Evolutionary conservation across 2,888 invertebrate species (phyloP), one percentile per base, ranked within the genome.

Genomic region (Andrena haemorrhoa): DNA sequence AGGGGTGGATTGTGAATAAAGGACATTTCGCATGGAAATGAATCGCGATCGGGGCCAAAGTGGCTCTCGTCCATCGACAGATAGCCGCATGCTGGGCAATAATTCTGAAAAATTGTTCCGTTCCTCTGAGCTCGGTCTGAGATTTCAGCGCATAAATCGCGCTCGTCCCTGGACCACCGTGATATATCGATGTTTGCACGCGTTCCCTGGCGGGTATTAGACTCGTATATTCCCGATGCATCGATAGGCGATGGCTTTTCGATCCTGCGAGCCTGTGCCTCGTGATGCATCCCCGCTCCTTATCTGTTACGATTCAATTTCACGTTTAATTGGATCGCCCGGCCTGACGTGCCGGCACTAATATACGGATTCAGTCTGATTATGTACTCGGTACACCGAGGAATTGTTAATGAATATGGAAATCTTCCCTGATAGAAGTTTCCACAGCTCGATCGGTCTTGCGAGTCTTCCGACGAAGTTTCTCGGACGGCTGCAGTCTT

Each of bases 51-150:
- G 73, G 29, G 78, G 58, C 26, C 56, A n/a, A 84, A 84, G 78
- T 82, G 80, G 61, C 70, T 77, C 75, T 83, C 73, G 78, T 70
- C 58, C 61, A 69, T 81, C 79, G 73, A 56, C 66, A 41, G 58
- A 84, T 65, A 69, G 74, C 60, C 73, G 65, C 58, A 78, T 72
- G 66, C 61, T 26, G 33, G 65, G 82, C 66, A 86, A 84, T 84
- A 86, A 88, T 87, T 86, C 79, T 77, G 86, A 88, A 81, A 88
- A 86, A 82, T 83, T 69, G 77, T 60, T 41, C 78, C 66, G 83
- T 68, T 71, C 65, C 53, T n/a, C 72, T 56, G 66, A 73, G 80
- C 81, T 72, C 23, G 23, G 61, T 71, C 80, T 80, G 81, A 80
- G 80, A 80, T 72, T 80, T 73, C 72, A 61, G 23, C 82, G 75